Evolutionary conservation across 2,888 invertebrate species (phyloP).

Genomic region (Eupelmus urozonus): DNA sequence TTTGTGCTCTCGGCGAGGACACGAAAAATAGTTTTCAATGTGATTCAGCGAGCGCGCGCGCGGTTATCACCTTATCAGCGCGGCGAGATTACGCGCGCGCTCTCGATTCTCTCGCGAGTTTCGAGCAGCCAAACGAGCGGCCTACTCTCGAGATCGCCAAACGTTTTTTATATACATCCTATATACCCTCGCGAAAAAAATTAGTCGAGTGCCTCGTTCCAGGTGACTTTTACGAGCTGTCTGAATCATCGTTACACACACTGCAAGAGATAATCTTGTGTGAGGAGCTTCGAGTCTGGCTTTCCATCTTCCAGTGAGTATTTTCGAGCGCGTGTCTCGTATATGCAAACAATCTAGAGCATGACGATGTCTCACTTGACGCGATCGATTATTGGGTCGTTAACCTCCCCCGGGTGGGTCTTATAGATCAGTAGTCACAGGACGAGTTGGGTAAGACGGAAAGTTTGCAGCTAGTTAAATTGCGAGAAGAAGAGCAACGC

Average conservation of each 20-base stretch:
- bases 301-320: too few relatives aligned
- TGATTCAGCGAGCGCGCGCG: slow-evolving; percentile 36
- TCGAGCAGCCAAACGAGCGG: neutral
- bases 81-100: slow-evolving; percentile 11
- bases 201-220: too few relatives aligned
- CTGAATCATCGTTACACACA: too few relatives aligned
- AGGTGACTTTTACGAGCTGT: too few relatives aligned
- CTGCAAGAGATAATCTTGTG: too few relatives aligned
- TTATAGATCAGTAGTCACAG: neutral
- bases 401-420: neutral
- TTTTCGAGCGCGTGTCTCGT: neutral
- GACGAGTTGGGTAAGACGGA: neutral
- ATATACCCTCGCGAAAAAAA: too few relatives aligned
- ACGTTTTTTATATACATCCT: too few relatives aligned
- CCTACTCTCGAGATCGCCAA: too few relatives aligned
- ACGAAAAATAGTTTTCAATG: slow-evolving; percentile 39
- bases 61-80: slow-evolving; percentile 49
- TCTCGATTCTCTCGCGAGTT: neutral
- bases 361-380: neutral
- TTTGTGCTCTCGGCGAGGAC: slow-evolving; percentile 16
- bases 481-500: neutral
- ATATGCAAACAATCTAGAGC: neutral
- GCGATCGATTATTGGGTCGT: slow-evolving; percentile 21
- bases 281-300: too few relatives aligned
- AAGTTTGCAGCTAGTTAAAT: too few relatives aligned